A percentile compares a stretch with the other conserved stretches of the same genome.
Conservation (phyloP, 2,888 invertebrate genomes). For the Sarcophaga variegata region DNA sequence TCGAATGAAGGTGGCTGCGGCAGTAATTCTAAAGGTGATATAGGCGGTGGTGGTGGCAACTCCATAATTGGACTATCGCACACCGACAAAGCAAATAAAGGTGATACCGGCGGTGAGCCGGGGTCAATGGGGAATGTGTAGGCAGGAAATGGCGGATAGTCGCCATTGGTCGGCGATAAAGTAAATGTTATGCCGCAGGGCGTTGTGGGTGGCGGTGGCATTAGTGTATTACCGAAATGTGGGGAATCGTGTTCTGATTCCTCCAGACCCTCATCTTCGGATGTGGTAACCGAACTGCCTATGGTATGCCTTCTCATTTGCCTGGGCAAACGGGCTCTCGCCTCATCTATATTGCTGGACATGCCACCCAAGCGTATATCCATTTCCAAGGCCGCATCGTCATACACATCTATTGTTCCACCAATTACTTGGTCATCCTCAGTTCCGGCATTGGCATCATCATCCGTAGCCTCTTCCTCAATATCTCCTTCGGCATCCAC, state of each 20-base stretch:
- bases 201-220: slow-evolving; percentile 81
- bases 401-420: slow-evolving; percentile 69
- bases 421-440: slow-evolving; percentile 57
- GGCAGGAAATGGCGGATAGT: slow-evolving; percentile 79
- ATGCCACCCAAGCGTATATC: slow-evolving; percentile 76
- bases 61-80: slow-evolving; percentile 79
- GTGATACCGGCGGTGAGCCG: slow-evolving; percentile 81
- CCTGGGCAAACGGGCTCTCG: slow-evolving; percentile 75
- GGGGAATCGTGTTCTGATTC: slow-evolving; percentile 82
- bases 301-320: slow-evolving; percentile 79
- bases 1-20: slow-evolving; percentile 70
- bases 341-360: slow-evolving; percentile 76
- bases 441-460: slow-evolving; percentile 65
- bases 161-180: slow-evolving; percentile 83
- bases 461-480: slow-evolving; percentile 80
- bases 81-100: slow-evolving; percentile 76
- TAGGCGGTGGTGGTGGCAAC: slow-evolving; percentile 75
- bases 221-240: slow-evolving; percentile 81
- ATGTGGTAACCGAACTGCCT: slow-evolving; percentile 79
- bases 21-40: slow-evolving; percentile 72
- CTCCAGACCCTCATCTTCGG: slow-evolving; percentile 82
- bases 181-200: slow-evolving; percentile 86
- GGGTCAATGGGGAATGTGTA: slow-evolving; percentile 77
- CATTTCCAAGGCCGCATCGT: slow-evolving; percentile 76
- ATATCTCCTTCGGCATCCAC: slow-evolving; percentile 49